Evolutionary conservation across 2,797 vertebrate genomes (phyloP).

Genomic region (Cheracebus regulus): DNA sequence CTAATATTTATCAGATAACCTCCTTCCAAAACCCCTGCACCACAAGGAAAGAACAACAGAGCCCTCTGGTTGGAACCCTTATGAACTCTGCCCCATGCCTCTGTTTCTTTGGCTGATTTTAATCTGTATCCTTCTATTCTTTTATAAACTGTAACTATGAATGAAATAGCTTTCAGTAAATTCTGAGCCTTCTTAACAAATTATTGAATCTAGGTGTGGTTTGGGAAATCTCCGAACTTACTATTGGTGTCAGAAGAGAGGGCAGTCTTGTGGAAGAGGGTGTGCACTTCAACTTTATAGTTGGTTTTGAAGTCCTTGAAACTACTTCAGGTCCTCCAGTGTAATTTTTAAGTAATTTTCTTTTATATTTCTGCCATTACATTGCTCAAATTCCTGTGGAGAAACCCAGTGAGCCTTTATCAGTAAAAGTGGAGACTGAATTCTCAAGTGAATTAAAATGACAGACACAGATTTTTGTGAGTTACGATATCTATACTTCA

Average conservation of each 20-base stretch:
- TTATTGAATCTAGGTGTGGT: not conserved
- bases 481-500: not conserved
- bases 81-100: not conserved
- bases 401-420: not conserved
- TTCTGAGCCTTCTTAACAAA: not conserved
- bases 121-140: not conserved
- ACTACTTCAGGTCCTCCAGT: not conserved
- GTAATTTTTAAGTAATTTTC: not conserved
- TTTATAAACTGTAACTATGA: not conserved
- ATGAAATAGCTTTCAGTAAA: not conserved
- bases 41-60: not conserved
- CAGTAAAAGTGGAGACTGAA: not conserved
- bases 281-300: not conserved
- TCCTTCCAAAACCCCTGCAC: not conserved
- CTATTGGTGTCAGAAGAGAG: not conserved
- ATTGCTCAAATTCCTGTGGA: not conserved
- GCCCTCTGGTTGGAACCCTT: not conserved
- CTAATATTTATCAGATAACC: not conserved
- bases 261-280: rapidly evolving
- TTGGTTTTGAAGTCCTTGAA: not conserved
- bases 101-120: not conserved
- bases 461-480: not conserved
- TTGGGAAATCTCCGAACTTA: not conserved
- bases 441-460: conserved; percentile 9
- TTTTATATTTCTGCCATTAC: not conserved